These are phyloP conservation scores for Nomada lathburiana DNA, from an alignment of 2,888 invertebrate species.

Conservation along the genomic window DNA sequence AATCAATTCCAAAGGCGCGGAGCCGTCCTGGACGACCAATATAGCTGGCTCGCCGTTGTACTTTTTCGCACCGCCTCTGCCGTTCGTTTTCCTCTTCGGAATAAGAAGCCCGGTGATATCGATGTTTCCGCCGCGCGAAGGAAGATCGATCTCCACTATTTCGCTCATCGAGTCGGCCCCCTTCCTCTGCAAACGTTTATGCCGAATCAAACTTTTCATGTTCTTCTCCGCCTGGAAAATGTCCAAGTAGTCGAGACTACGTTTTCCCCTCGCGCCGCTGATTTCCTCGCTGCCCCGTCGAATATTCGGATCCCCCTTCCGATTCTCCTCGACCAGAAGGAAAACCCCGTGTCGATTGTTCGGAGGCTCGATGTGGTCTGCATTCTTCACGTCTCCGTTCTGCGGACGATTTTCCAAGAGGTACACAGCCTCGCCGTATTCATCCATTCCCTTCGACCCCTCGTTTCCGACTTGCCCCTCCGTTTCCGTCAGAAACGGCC, in stretches of 20 bases:
- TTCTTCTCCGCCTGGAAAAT: slow-evolving; percentile 59
- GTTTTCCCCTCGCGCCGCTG: slow-evolving; percentile 62
- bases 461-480: slow-evolving; percentile 63
- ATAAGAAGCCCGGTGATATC: slow-evolving; percentile 70
- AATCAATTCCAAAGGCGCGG: neutral
- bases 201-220: slow-evolving; percentile 47
- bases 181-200: slow-evolving; percentile 74
- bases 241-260: slow-evolving; percentile 69
- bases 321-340: slow-evolving; percentile 65
- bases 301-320: slow-evolving; percentile 25
- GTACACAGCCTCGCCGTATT: slow-evolving; percentile 43
- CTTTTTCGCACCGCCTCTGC: neutral
- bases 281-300: slow-evolving; percentile 32
- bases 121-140: slow-evolving; percentile 62
- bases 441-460: neutral
- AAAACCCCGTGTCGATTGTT: slow-evolving; percentile 45
- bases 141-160: slow-evolving; percentile 80
- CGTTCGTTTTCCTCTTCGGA: slow-evolving; percentile 42
- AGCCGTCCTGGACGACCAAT: slow-evolving; percentile 50
- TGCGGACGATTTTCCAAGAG: slow-evolving; percentile 40
- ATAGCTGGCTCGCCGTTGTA: slow-evolving; percentile 47
- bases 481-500: neutral
- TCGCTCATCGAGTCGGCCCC: slow-evolving; percentile 78
- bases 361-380: neutral
- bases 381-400: neutral